A percentile compares a stretch with the other conserved stretches of the same genome.
Conservation (phyloP, 2,888 invertebrate genomes). For the Kryphioiulus occultus region DNA sequence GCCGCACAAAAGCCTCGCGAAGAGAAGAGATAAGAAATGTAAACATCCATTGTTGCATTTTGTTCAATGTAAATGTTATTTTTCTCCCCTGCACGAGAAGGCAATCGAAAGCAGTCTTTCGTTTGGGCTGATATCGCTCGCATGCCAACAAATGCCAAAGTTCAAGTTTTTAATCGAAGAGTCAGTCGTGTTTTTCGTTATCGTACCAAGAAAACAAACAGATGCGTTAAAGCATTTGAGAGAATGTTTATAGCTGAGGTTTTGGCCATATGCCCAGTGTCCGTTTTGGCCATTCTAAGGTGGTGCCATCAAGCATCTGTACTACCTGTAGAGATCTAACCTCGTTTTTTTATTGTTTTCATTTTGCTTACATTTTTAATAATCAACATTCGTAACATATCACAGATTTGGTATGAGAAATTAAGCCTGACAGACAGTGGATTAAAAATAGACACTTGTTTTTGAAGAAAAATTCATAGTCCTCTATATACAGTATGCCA, state of each 20-base stretch:
- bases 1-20: not conserved
- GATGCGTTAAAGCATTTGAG: not conserved
- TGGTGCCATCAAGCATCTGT: too few relatives aligned
- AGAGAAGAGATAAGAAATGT: not conserved
- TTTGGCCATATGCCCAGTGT: not conserved
- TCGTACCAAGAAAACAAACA: slow-evolving; percentile 4
- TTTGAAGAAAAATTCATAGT: too few relatives aligned
- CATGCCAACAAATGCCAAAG: not conserved
- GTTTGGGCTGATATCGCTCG: not conserved
- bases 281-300: too few relatives aligned
- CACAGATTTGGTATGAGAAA: too few relatives aligned
- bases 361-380: too few relatives aligned
- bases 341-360: too few relatives aligned
- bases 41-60: not conserved
- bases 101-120: not conserved
- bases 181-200: not conserved
- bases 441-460: too few relatives aligned
- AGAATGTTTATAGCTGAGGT: not conserved
- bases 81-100: not conserved
- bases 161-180: not conserved
- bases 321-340: too few relatives aligned
- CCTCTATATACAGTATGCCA: too few relatives aligned
- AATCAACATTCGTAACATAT: too few relatives aligned
- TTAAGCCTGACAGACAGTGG: too few relatives aligned
- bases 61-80: not conserved